These are phyloP conservation scores for Empidonax traillii DNA, from an alignment of 2,113 vertebrate species.

Conservation along the genomic window DNA sequence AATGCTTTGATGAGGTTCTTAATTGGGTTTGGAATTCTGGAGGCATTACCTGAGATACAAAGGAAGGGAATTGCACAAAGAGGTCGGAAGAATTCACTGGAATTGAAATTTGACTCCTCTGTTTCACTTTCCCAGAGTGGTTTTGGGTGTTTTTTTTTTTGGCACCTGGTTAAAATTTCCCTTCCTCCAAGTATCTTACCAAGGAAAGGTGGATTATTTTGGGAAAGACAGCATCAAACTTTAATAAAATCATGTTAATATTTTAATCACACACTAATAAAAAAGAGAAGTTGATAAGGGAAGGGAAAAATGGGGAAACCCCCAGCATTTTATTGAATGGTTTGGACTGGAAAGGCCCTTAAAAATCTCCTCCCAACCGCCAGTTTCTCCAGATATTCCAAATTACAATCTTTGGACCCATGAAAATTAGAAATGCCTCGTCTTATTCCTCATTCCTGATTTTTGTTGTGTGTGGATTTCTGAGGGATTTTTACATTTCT, in stretches of 20 bases:
- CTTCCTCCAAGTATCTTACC: not conserved
- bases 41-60: not conserved
- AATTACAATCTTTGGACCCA: not conserved
- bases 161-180: not conserved
- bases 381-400: not conserved
- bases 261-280: not conserved
- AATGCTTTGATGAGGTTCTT: slow-evolving; percentile 11
- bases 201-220: not conserved
- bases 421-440: not conserved
- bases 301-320: not conserved
- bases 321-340: accelerated
- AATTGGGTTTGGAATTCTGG: not conserved
- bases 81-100: not conserved
- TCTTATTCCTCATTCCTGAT: not conserved
- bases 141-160: not conserved
- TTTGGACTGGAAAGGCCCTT: not conserved
- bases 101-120: not conserved
- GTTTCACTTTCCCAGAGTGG: not conserved
- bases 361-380: no score
- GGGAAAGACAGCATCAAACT: not conserved
- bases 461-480: not conserved
- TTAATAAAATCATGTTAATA: not conserved
- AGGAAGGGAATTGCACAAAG: not conserved
- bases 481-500: not conserved
- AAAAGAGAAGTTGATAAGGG: not conserved